Conservation (phyloP, 2,888 invertebrate genomes). For the Oscheius sp. region DNA sequence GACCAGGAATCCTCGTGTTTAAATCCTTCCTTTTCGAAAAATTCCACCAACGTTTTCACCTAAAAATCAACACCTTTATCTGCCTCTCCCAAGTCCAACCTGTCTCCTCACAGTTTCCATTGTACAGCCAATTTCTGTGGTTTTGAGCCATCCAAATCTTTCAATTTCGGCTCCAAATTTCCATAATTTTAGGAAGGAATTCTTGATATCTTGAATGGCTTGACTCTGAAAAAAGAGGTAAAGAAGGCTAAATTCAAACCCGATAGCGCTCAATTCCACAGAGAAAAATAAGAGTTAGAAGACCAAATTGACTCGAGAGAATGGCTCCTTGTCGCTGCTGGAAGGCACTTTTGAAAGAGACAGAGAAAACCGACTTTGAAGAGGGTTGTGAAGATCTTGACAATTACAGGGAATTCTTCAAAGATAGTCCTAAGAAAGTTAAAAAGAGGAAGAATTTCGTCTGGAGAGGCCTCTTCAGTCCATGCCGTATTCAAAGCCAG, state of each 20-base stretch:
- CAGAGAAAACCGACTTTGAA: slow-evolving; percentile 19
- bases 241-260: neutral
- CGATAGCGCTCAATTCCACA: slow-evolving; percentile 24
- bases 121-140: neutral
- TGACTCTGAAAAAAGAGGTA: slow-evolving; percentile 23
- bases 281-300: neutral
- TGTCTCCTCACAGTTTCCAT: neutral
- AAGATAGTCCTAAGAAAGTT: neutral
- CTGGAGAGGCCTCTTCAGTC: neutral
- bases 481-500: slow-evolving; percentile 1
- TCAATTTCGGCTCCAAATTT: slow-evolving; percentile 38
- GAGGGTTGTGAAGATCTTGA: slow-evolving; percentile 2
- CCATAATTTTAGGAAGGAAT: slow-evolving; percentile 37
- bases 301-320: slow-evolving; percentile 14
- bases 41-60: neutral
- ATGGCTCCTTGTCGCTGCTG: slow-evolving; percentile 15
- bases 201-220: slow-evolving; percentile 36
- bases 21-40: too few relatives aligned
- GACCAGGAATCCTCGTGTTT: slow-evolving; percentile 5
- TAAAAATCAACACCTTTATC: neutral
- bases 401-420: neutral
- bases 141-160: slow-evolving; percentile 41
- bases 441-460: too few relatives aligned
- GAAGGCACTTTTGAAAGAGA: neutral
- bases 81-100: neutral